Base-by-base conservation (phyloP, 2,113 vertebrate species). In the Tetrao urogallus region DNA sequence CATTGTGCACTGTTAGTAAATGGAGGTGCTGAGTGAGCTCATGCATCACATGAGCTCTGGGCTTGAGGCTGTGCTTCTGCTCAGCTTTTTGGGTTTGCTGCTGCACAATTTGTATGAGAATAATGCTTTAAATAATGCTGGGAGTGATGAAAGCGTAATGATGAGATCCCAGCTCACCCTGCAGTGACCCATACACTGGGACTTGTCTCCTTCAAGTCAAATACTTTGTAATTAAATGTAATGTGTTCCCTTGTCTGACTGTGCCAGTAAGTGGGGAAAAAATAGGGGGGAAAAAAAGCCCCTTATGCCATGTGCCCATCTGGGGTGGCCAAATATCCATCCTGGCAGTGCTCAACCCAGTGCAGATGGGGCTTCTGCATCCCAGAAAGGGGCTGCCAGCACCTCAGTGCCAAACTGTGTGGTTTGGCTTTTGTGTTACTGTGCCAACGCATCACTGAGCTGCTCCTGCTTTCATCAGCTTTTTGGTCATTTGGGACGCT, bases 11-110 rank as follows among this genome's bases (percentile, higher is more conserved):
- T 13, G 1, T 91, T 63, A 52, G 64, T 60, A 81, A 93, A 74
- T 50, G 82, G 67, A 93, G 85, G 90, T 86, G 76, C 63, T 88
- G 6, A 50, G 84, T 75, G 86, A 93, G 89, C 84, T 82, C 94
- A 87, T 92, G 91, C 87, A 82, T 75, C 91, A 64, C 60, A 77
- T 19, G 50, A 67, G 67, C 67, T 92, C 57, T 3, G 2, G 21
- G 5, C 63, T 75, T 0, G 2, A 13, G 6, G 56, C 74, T 1
- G 6, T 25, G 10, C 61, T 63, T 28, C 61, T 64, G 25, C 38
- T 64, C 38, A 8, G 38, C 61, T 64, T 40, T 64, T 64, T 24
- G 25, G 38, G 38, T 40, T 64, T 40, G 25, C 27, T 40, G 84
- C 90, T 74, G 61, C 90, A 85, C 60, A 34, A 84, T 81, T 28